Percentiles rank a stretch among this genome's conserved stretches.
phyloP scores from a whole-genome alignment of 1,140 invertebrate species.

The Drosophila nebulosa region DNA sequence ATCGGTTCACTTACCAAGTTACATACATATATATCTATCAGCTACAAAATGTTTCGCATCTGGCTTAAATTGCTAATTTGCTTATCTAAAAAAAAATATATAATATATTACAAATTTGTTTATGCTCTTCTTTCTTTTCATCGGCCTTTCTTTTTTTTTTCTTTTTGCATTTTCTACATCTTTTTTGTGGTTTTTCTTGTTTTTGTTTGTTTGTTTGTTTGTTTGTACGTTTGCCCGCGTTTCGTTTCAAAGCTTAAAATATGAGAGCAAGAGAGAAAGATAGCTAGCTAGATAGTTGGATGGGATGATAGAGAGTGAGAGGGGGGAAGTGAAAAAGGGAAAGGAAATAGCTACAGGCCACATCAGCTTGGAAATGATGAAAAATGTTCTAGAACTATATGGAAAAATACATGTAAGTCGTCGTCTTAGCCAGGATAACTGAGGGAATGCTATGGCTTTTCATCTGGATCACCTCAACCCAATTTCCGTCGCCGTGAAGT shows the following conservation, averaged over 20 bases:
- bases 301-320: not conserved
- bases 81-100: slow-evolving; percentile 1
- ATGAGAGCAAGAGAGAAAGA: slow-evolving; percentile 43
- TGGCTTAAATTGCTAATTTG: not conserved
- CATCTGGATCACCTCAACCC: slow-evolving; percentile 2
- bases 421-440: slow-evolving; percentile 1
- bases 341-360: not conserved
- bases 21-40: not conserved
- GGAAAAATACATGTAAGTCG: not conserved
- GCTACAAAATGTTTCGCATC: not conserved
- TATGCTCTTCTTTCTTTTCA: not conserved
- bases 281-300: slow-evolving; percentile 1
- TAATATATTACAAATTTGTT: not conserved
- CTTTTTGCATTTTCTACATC: not conserved
- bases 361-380: not conserved
- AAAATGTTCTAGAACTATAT: not conserved
- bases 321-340: not conserved
- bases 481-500: slow-evolving; percentile 22
- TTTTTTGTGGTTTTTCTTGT: slow-evolving; percentile 35
- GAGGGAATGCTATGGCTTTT: slow-evolving; percentile 9
- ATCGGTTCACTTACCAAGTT: not conserved
- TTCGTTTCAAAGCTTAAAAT: slow-evolving; percentile 46
- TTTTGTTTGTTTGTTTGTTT: slow-evolving; percentile 18
- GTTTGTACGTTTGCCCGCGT: slow-evolving; percentile 12
- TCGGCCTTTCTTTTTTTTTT: not conserved